Conservation (phyloP, 1,140 invertebrate species). For the Hirudo medicinalis region DNA sequence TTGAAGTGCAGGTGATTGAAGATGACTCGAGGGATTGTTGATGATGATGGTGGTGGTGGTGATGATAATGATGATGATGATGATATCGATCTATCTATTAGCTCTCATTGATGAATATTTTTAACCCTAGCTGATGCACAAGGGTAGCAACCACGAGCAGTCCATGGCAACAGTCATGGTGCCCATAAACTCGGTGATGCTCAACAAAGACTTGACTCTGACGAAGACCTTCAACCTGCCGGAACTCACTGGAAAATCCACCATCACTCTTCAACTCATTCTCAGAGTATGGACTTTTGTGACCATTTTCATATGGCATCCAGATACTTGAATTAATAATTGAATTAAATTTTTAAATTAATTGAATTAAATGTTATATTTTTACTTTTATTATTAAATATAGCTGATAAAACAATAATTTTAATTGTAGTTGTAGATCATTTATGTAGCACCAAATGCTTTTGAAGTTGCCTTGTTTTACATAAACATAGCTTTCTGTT, state of each 20-base stretch:
- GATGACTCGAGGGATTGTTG: too few relatives aligned
- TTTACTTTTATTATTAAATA: too few relatives aligned
- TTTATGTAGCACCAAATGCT: too few relatives aligned
- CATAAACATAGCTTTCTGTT: too few relatives aligned
- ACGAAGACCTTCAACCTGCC: slow-evolving; percentile 65
- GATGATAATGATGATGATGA: too few relatives aligned
- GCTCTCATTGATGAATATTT: neutral
- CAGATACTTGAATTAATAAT: neutral
- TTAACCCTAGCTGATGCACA: slow-evolving; percentile 36
- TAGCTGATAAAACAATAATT: too few relatives aligned
- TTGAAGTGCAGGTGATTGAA: slow-evolving; percentile 56
- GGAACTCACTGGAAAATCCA: slow-evolving; percentile 61
- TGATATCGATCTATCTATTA: too few relatives aligned
- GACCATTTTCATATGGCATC: neutral
- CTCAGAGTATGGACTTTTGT: slow-evolving; percentile 48
- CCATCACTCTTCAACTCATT: slow-evolving; percentile 61
- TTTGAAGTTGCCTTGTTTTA: too few relatives aligned
- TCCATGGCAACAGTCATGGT: slow-evolving; percentile 62
- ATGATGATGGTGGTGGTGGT: too few relatives aligned
- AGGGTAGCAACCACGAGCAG: slow-evolving; percentile 50
- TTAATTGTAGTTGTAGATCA: too few relatives aligned
- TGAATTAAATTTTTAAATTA: neutral
- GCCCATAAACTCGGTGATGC: slow-evolving; percentile 55
- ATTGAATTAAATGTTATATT: too few relatives aligned
- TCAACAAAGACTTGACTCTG: slow-evolving; percentile 58